Evolutionary conservation across 1,140 invertebrate species (phyloP).

Genomic region (Drosophila orena): DNA sequence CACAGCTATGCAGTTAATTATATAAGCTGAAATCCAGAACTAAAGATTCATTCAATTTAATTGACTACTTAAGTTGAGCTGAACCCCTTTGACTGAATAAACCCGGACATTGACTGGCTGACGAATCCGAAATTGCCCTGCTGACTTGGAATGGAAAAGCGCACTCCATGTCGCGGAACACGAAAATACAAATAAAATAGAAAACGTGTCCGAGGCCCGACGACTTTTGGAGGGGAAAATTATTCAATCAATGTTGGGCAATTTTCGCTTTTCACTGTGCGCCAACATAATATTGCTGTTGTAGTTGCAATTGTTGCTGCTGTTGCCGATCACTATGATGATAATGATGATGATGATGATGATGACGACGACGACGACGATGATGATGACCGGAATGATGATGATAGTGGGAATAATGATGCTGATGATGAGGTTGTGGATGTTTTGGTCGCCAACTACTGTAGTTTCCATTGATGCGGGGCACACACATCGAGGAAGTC

Average conservation of each 20-base stretch:
- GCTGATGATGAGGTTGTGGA: slow-evolving; percentile 42
- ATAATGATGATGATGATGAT: slow-evolving; percentile 43
- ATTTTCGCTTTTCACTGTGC: slow-evolving; percentile 59
- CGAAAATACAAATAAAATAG: not conserved
- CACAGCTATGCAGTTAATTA: no score
- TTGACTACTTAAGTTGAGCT: not conserved
- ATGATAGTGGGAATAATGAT: slow-evolving; percentile 16
- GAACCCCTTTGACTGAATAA: slow-evolving; percentile 11
- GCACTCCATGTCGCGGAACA: slow-evolving; percentile 11
- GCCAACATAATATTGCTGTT: slow-evolving; percentile 65
- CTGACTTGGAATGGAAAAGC: slow-evolving; percentile 33
- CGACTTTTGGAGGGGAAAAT: slow-evolving; percentile 55
- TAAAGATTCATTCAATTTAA: not conserved
- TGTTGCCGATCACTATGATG: slow-evolving; percentile 18
- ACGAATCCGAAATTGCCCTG: slow-evolving; percentile 19
- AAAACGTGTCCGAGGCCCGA: slow-evolving; percentile 28
- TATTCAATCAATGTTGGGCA: slow-evolving; percentile 80
- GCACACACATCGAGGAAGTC: slow-evolving; percentile 46
- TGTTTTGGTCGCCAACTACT: slow-evolving; percentile 45
- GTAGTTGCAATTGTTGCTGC: slow-evolving; percentile 56
- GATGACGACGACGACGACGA: no score
- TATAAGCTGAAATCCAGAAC: not conserved
- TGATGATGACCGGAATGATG: slow-evolving; percentile 8
- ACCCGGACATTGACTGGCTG: slow-evolving; percentile 38
- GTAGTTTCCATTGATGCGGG: slow-evolving; percentile 61